phyloP scores from a whole-genome alignment of 2,888 invertebrate species.

The Sturmia bella region DNA sequence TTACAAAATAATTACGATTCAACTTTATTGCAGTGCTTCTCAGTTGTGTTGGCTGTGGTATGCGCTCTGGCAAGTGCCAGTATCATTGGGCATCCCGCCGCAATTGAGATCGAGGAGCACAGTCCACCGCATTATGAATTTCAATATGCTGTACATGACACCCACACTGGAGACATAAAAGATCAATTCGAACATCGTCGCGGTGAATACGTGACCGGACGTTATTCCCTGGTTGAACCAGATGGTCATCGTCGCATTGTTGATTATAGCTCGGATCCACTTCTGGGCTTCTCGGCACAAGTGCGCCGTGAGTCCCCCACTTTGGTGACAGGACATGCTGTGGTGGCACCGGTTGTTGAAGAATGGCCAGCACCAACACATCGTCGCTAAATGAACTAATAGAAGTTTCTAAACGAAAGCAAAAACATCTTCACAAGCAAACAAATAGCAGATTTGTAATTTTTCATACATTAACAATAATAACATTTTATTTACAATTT shows the following conservation, averaged over 20 bases:
- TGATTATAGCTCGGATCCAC: conserved; percentile 80
- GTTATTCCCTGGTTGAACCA: conserved; percentile 80
- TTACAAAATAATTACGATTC: background rate
- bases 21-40: conserved; percentile 70
- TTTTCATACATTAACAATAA: conserved; percentile 64
- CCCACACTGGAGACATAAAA: conserved; percentile 81
- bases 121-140: conserved; percentile 80
- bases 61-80: conserved; percentile 54
- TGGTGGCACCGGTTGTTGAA: conserved; percentile 70
- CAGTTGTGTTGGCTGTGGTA: conserved; percentile 71
- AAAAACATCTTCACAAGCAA: conserved; percentile 52
- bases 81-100: conserved; percentile 62
- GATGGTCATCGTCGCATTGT: conserved; percentile 81
- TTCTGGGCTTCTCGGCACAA: conserved; percentile 80
- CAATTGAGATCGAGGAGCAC: conserved; percentile 71
- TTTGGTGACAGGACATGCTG: conserved; percentile 68
- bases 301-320: conserved; percentile 78
- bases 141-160: conserved; percentile 80
- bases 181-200: conserved; percentile 81
- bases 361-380: conserved; percentile 72
- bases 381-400: conserved; percentile 64
- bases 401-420: background rate
- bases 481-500: conserved; percentile 67
- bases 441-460: conserved; percentile 51
- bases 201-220: conserved; percentile 80